Base-by-base conservation (phyloP, 2,888 invertebrate species). In the Zaprionus bogoriensis region DNA sequence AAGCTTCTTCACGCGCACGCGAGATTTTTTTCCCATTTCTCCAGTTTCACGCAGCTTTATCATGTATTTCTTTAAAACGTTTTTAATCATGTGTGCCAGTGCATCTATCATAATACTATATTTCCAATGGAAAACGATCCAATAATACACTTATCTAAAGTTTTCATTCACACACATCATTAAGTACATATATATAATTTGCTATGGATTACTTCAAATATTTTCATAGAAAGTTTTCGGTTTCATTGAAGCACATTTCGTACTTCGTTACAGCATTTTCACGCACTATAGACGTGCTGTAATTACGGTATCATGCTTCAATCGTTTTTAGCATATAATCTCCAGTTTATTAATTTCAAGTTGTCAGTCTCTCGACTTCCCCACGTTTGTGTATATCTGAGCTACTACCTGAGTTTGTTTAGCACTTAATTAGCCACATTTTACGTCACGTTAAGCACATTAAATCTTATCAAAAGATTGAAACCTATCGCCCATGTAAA, bases 401-500 rank as follows among this genome's bases (percentile, higher is more conserved):
- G 32, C 32, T 36, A 17, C 32, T 36, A 39, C 38, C 61, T 52
- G 64, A 25, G 42, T 12, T 28, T 17, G 17, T 58, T 77, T 68
- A 66, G 59, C 80, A 74, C 67, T 72, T 77, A 79, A 79, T 79
- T 80, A 80, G 66, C 41, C 59, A 63, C 67, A 77, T 76, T 83
- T 83, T 55, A 77, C 84, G 67, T 67, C 72, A 74, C 77, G 68
- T 79, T 79, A 61, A 57, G 48, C 77, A 69, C 73, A 73, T 76
- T 63, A 68, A 67, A 60, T 65, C 73, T 71, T 71, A 79, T 67
- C 77, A 76, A 64, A 46, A 63, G 76, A 75, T 79, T 71, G 71
- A 71, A 70, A 52, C 59, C 50, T 42, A 50, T 68, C 50, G 47
- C 53, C 48, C 55, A 52, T 46, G 57, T 46, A 52, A 14, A 50